phyloP scores from a whole-genome alignment of 2,113 vertebrate species.

The Misgurnus mizolepis region DNA sequence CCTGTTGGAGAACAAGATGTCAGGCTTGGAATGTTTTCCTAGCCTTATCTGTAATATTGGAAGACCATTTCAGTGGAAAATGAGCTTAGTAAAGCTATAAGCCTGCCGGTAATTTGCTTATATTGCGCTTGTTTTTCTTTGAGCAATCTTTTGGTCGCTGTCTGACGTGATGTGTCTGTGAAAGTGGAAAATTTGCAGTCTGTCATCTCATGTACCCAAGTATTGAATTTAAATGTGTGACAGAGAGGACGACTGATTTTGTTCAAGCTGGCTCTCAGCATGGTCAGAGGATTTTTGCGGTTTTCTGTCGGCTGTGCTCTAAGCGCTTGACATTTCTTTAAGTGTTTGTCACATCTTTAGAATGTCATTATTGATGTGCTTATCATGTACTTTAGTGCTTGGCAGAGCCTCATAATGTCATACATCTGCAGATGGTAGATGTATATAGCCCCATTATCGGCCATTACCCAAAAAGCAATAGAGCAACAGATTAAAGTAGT shows the following conservation, averaged over 20 bases:
- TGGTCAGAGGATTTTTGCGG: constrained; percentile 1
- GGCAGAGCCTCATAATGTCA: constrained; percentile 34
- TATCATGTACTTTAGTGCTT: constrained; percentile 32
- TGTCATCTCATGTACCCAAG: constrained; percentile 5
- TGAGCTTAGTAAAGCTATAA: constrained; percentile 44
- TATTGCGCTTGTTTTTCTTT: constrained; percentile 20
- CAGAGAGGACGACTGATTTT: neutral
- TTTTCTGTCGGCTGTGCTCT: neutral
- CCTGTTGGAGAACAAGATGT: constrained; percentile 42
- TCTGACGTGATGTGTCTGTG: neutral
- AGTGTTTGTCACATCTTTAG: constrained; percentile 37
- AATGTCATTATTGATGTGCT: constrained; percentile 40
- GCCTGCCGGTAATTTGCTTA: constrained; percentile 48
- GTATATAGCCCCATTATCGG: neutral
- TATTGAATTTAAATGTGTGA: constrained; percentile 22
- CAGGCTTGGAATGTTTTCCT: constrained; percentile 44
- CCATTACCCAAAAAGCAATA: no score
- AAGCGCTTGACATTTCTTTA: constrained; percentile 36
- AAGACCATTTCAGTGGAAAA: constrained; percentile 46
- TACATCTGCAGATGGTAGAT: constrained; percentile 10
- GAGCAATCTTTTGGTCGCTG: neutral
- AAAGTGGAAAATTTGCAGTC: constrained; percentile 20
- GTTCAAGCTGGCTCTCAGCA: constrained; percentile 15
- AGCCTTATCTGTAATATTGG: constrained; percentile 38
- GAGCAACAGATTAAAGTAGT: neutral